These are phyloP conservation scores for Onychomys torridus DNA, from an alignment of 2,797 vertebrate genomes.

Conservation along the genomic window DNA sequence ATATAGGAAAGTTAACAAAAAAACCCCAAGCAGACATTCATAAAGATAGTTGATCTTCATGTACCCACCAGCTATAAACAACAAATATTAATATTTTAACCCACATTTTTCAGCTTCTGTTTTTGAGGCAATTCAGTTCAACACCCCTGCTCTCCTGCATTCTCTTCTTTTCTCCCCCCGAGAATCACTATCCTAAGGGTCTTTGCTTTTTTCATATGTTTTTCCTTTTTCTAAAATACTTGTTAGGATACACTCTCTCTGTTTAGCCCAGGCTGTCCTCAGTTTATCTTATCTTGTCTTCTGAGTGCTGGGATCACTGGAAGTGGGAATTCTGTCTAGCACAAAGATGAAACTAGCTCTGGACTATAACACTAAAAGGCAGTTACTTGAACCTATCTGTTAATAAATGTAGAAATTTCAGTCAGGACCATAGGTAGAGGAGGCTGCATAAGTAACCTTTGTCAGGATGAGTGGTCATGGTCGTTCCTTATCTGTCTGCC, in stretches of 20 bases:
- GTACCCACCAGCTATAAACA: not conserved
- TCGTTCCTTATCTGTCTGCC: not conserved
- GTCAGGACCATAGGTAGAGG: not conserved
- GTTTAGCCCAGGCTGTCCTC: not conserved
- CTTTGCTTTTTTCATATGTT: not conserved
- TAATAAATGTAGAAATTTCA: not conserved
- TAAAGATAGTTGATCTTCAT: not conserved
- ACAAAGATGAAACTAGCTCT: not conserved
- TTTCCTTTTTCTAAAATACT: not conserved
- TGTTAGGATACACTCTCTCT: not conserved
- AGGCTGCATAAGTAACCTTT: not conserved
- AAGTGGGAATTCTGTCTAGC: not conserved
- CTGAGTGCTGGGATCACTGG: not conserved
- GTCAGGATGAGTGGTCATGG: fast-evolving
- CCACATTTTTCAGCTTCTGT: not conserved
- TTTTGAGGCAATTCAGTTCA: not conserved
- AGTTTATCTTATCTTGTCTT: not conserved
- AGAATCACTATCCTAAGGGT: not conserved
- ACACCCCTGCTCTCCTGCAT: not conserved
- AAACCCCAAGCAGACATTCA: not conserved
- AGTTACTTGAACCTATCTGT: not conserved
- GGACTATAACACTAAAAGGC: not conserved
- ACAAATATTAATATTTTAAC: not conserved
- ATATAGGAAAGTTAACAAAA: not conserved
- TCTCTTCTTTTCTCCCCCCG: not conserved